Base-by-base conservation (phyloP, 1,140 invertebrate genomes). In the Geopemphigus sp. region DNA sequence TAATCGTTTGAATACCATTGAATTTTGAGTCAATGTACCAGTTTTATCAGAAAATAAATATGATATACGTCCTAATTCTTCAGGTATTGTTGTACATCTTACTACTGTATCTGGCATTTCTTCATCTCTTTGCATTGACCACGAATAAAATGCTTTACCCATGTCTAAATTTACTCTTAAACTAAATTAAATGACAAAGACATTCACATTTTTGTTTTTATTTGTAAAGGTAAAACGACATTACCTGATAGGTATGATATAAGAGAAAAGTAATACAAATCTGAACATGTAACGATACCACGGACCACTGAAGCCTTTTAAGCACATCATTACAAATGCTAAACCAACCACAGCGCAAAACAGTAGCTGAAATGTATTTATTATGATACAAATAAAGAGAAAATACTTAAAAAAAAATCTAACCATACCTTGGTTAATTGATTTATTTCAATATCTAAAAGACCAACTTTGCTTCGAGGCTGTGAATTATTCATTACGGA, bases 401-500 rank as follows among this genome's bases (percentile, higher is more conserved):
- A 6, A 8, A 29, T 50, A 26, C 8, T 39, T 39, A 39, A 39
- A 39, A 3, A 1, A 29, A 29, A 61, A 15, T 1, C 12, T 8
- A 47, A 22, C 45, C 29, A 80, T 83, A 91, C 90, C 88, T 98
- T 99, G 2, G 96, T 98, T 64, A 98, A 86, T 81, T 95, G 92
- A 87, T 99, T 99, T 22, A 99, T 93, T 87, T 98, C 96, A 83
- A 96, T 87, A 88, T 99, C 98, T 2, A 99, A 87, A 6, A 98
- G 88, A 19, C 98, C 98, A 81, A 98, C 92, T 89, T 98, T 98
- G 22, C 94, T 96, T 81, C 95, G 89, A 0, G 98, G 96, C 66
- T 93, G 90, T 3, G 95, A 97, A 85, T 98, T 99, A 87, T 99
- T 99, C 97, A 99, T 99, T 1, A 98, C 93, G 82, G 94, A 95